Conservation (phyloP, 2,797 vertebrate species). For the Neostethus bicornis region DNA sequence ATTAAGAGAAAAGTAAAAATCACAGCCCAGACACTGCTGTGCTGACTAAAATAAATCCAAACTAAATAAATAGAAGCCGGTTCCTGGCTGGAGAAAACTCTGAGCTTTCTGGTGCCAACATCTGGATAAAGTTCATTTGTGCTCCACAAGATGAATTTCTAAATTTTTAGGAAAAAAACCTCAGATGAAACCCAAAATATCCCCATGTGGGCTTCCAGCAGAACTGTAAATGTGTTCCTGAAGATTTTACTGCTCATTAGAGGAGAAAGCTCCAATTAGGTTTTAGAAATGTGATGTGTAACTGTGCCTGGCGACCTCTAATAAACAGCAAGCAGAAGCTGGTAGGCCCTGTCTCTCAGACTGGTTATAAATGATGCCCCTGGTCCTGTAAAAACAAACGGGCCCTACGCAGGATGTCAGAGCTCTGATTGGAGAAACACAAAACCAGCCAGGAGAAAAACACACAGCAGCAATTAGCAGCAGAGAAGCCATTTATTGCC, state of each 20-base stretch:
- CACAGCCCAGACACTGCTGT: constrained; percentile 40
- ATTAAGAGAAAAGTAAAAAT: constrained; percentile 50
- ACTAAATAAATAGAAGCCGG: constrained; percentile 37
- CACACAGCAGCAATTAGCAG: constrained; percentile 58
- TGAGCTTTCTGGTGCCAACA: constrained; percentile 36
- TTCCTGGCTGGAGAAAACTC: constrained; percentile 15
- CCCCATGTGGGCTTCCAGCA: too few relatives aligned
- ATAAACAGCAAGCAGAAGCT: constrained; percentile 2
- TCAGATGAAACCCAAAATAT: too few relatives aligned
- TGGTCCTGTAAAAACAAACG: constrained; percentile 75
- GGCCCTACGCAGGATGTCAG: constrained; percentile 42
- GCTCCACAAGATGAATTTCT: constrained; percentile 38
- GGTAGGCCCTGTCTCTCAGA: constrained; percentile 8
- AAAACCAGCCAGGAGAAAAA: constrained; percentile 57
- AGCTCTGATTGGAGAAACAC: constrained; percentile 72
- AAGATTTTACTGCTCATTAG: neutral
- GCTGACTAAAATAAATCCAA: constrained; percentile 69
- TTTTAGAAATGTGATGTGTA: constrained; percentile 4
- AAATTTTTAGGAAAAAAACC: constrained; percentile 1
- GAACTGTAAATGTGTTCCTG: too few relatives aligned
- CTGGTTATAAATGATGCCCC: constrained; percentile 72
- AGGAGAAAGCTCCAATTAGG: neutral
- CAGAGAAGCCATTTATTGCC: constrained; percentile 57
- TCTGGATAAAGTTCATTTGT: constrained; percentile 38
- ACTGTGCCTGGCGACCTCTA: constrained; percentile 9